A percentile compares a stretch with the other conserved stretches of the same genome.
These are phyloP conservation scores for Rhingia campestris DNA, from an alignment of 2,888 invertebrate genomes.

Conservation along the genomic window DNA sequence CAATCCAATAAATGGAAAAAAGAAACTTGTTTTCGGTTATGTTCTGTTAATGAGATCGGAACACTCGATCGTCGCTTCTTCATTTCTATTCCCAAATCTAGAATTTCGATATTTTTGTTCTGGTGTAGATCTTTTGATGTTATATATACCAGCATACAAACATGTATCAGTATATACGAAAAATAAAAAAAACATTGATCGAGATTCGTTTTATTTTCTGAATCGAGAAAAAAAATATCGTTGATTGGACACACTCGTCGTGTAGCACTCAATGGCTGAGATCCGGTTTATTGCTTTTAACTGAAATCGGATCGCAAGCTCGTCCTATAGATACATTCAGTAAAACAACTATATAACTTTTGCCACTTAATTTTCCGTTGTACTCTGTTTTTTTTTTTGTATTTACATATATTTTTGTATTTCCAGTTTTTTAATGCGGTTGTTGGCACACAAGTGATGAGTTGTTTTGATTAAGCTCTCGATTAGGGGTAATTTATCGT, in stretches of 20 bases:
- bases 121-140: not conserved
- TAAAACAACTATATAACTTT: conserved; percentile 69
- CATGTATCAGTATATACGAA: not conserved
- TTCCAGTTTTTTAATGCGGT: conserved; percentile 45
- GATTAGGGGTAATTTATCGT: conserved; percentile 58
- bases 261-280: conserved; percentile 38
- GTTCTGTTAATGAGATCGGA: conserved; percentile 43
- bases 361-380: conserved; percentile 62
- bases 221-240: conserved; percentile 36
- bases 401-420: not conserved
- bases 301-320: conserved; percentile 50
- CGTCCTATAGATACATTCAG: conserved; percentile 48
- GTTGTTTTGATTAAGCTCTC: conserved; percentile 56
- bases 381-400: conserved; percentile 19
- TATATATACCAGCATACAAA: not conserved
- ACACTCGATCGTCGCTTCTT: conserved; percentile 47
- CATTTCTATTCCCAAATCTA: conserved; percentile 34
- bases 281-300: conserved; percentile 24
- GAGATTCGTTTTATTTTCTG: conserved; percentile 42
- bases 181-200: conserved; percentile 38
- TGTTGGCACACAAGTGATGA: conserved; percentile 59
- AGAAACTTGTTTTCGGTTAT: conserved; percentile 9
- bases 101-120: conserved; percentile 14
- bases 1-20: conserved; percentile 30
- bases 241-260: conserved; percentile 60